Evolutionary conservation across 2,888 invertebrate species (phyloP).

Genomic region (Strigamia transsilvanica): DNA sequence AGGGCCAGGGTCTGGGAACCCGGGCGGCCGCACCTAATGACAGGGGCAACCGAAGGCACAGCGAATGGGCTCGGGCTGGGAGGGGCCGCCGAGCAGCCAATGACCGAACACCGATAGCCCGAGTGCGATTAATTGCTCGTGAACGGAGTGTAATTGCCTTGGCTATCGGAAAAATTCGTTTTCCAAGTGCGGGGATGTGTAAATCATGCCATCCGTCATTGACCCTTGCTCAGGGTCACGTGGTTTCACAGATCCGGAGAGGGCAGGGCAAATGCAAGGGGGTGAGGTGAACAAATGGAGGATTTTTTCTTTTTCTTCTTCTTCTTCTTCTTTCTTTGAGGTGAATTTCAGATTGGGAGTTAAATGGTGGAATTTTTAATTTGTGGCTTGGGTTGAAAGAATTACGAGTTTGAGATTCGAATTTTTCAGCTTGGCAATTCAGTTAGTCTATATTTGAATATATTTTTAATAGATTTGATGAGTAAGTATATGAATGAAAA

Average conservation of each 20-base stretch:
- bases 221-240: neutral
- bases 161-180: conserved; percentile 8
- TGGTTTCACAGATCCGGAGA: neutral
- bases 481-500: no score
- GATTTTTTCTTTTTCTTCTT: neutral
- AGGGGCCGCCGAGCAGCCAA: neutral
- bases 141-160: neutral
- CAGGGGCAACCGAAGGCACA: neutral
- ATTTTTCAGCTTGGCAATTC: no score
- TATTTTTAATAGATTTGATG: no score
- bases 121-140: conserved; percentile 3
- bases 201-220: neutral
- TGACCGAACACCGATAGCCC: conserved; percentile 3
- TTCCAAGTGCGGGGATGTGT: conserved; percentile 8
- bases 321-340: no score
- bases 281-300: neutral
- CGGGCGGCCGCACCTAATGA: conserved; percentile 8
- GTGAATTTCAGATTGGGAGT: no score
- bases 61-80: conserved; percentile 8
- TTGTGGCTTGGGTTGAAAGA: no score
- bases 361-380: no score
- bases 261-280: neutral
- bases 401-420: no score
- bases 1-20: neutral
- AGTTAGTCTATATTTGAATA: no score